A percentile compares a stretch with the other conserved stretches of the same genome.
phyloP scores from a whole-genome alignment of 2,113 vertebrate species.

The Henicopernis longicauda region DNA sequence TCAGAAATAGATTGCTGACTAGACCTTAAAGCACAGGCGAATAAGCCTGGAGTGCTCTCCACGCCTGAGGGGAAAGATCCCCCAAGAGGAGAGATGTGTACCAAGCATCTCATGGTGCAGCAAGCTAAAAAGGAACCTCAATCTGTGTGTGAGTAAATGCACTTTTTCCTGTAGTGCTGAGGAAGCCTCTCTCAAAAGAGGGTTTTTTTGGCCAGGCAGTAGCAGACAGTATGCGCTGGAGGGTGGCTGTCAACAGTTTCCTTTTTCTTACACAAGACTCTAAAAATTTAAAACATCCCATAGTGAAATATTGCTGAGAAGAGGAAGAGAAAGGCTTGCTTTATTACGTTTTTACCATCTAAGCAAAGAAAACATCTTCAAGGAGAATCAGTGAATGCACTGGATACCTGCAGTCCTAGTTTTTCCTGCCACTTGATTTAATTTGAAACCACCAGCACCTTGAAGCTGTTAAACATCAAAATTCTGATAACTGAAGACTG shows the following conservation, averaged over 20 bases:
- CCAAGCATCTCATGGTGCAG: background rate
- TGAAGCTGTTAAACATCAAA: conserved; percentile 59
- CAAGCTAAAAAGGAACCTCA: background rate
- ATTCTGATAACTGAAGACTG: conserved; percentile 44
- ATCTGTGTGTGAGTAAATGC: background rate
- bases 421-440: conserved; percentile 30
- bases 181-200: background rate
- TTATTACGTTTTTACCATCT: background rate
- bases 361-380: conserved; percentile 35
- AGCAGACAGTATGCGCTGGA: background rate
- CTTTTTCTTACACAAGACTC: background rate
- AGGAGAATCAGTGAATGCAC: conserved; percentile 17
- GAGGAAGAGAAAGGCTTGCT: background rate
- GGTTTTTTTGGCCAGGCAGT: background rate
- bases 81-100: background rate
- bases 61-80: background rate
- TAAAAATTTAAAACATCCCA: background rate
- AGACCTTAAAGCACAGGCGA: background rate
- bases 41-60: background rate
- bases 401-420: conserved; percentile 41
- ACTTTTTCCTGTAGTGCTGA: background rate
- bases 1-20: background rate
- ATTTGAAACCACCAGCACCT: conserved; percentile 47
- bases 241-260: background rate
- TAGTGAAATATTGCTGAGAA: background rate